Evolutionary conservation across 2,113 vertebrate species (phyloP), one percentile per base, ranked within the genome.

Genomic region (Labeo catla): DNA sequence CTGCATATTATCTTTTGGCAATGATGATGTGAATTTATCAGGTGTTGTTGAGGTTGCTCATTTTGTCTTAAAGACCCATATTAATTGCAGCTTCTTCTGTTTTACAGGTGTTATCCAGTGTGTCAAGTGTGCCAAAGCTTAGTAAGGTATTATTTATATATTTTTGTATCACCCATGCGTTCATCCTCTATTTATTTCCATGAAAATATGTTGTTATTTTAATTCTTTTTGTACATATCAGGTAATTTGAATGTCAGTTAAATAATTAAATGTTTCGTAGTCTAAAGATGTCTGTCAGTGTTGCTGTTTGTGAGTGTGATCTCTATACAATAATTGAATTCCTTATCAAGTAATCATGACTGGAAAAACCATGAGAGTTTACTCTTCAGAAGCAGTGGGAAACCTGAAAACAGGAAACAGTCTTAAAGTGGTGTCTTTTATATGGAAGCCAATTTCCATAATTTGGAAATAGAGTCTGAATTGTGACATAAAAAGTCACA

Each of bases 81-180:
- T 76, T 11, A 80, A 83, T n/a, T 34, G 11, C 34, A 72, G 4
- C 13, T 83, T 86, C 87, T 92, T 83, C 88, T 92, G 66, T 93
- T 83, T 93, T 88, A 57, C 91, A 99, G 98, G 91, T 99, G 98
- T 91, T 88, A 91, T 86, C 93, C 95, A 90, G 95, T 95, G 87
- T 98, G 97, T 86, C 97, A 98, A 83, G 93, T 98, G 63, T 99
- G 97, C 91, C 97, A 98, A 89, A 99, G 96, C 92, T 92, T 99
- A 92, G 96, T 99, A 92, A 96, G 98, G 97, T 99, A 96, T 91
- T 90, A 72, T 50, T 52, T 77, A 5, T 28, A 28, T 28, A 1
- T 28, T 77, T 10, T 13, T 83, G 59, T 12, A 34, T 13, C 50
- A 36, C 34, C 47, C 45, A 45, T 52, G 6, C 43, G 43, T 23